Evolutionary conservation across 2,113 vertebrate species (phyloP).

Genomic region (Percopsis transmontana): DNA sequence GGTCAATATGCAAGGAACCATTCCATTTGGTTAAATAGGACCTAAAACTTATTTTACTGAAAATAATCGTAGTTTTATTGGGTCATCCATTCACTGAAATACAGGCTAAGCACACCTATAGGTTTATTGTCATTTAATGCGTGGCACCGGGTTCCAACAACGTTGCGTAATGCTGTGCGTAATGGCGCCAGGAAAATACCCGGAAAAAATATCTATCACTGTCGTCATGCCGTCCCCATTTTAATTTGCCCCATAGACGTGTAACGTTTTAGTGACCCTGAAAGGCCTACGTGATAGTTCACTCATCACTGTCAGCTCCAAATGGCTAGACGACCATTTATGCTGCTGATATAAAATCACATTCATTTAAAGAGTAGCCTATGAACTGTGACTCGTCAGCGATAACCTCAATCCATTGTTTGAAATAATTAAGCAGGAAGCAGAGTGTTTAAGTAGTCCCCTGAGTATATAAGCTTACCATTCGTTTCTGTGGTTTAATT

Average conservation of each 20-base stretch:
- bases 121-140: slow-evolving; percentile 20
- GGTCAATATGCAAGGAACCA: slow-evolving; percentile 6
- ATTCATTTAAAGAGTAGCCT: slow-evolving; percentile 27
- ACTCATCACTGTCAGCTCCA: background rate
- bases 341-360: background rate
- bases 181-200: slow-evolving; percentile 38
- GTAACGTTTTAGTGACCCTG: background rate
- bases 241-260: background rate
- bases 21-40: slow-evolving; percentile 23
- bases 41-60: background rate
- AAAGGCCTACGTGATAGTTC: too few species aligned
- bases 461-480: slow-evolving; percentile 81
- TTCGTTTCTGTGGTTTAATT: slow-evolving; percentile 97
- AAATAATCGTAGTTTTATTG: background rate
- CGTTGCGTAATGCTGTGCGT: slow-evolving; percentile 42
- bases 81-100: background rate
- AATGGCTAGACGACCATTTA: background rate
- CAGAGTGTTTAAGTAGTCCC: slow-evolving; percentile 48
- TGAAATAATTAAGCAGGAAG: slow-evolving; percentile 60
- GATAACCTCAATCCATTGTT: slow-evolving; percentile 51
- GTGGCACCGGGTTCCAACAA: slow-evolving; percentile 24
- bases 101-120: background rate
- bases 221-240: background rate
- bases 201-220: background rate
- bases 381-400: slow-evolving; percentile 12